Conservation (phyloP, 2,888 invertebrate species). For the Trichopria drosophilae region DNA sequence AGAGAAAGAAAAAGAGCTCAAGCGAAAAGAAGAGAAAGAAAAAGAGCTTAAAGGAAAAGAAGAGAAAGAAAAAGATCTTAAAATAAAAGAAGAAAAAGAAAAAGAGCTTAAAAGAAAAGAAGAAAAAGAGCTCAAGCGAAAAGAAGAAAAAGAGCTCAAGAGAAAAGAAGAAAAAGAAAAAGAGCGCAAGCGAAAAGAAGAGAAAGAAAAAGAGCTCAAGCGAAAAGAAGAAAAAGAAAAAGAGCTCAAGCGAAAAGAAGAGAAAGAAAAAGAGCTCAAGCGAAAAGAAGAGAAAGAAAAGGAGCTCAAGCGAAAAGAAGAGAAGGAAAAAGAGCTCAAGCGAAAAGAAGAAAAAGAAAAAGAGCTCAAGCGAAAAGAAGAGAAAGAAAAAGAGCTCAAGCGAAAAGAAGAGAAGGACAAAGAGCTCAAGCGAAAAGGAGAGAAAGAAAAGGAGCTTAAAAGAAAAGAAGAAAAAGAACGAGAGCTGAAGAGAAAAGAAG, state of each 20-base stretch:
- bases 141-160: no score
- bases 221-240: no score
- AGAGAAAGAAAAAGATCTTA: neutral
- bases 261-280: conserved; percentile 26
- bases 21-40: no score
- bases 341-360: neutral
- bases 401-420: conserved; percentile 15
- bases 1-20: no score
- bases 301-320: conserved; percentile 16
- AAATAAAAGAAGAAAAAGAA: conserved; percentile 15
- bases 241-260: no score
- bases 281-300: conserved; percentile 24
- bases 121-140: no score
- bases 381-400: no score
- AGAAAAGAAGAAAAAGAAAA: no score
- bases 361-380: neutral
- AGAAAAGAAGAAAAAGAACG: no score
- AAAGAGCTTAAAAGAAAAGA: conserved; percentile 37
- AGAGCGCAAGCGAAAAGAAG: no score
- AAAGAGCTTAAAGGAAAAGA: neutral
- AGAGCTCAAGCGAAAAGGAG: neutral
- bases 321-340: conserved; percentile 10
- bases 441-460: conserved; percentile 10
- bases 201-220: no score
- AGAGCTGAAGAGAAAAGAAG: no score